These are phyloP conservation scores for Peromyscus melanophrys DNA, from an alignment of 2,797 vertebrate species.

Conservation along the genomic window DNA sequence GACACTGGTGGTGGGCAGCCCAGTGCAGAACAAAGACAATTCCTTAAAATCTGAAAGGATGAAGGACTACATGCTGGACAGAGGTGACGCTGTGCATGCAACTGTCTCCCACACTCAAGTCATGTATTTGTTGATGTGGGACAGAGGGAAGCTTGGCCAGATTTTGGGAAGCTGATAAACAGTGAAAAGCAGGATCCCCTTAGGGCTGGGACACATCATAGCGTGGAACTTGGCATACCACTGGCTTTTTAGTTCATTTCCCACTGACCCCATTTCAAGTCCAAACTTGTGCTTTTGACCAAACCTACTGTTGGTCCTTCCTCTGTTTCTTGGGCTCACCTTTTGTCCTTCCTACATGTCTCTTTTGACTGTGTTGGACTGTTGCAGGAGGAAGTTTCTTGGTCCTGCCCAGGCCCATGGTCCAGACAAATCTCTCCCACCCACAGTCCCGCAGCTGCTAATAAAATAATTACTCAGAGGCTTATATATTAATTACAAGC, in stretches of 20 bases:
- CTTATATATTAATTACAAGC: too few relatives aligned
- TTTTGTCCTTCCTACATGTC: not conserved
- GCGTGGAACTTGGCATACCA: not conserved
- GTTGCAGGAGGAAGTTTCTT: not conserved
- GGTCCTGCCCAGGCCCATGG: too few relatives aligned
- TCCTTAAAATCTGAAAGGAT: not conserved
- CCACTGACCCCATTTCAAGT: not conserved
- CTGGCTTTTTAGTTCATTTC: not conserved
- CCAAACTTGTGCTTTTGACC: conserved; percentile 9
- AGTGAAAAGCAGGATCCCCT: not conserved
- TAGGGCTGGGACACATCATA: not conserved
- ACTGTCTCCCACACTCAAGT: not conserved
- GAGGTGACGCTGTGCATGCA: not conserved
- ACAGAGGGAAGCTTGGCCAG: not conserved
- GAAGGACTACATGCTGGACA: not conserved
- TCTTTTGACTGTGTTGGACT: not conserved
- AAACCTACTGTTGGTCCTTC: not conserved
- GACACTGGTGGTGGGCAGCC: conserved; percentile 74
- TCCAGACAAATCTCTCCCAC: too few relatives aligned
- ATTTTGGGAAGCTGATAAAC: conserved; percentile 18
- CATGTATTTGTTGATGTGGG: not conserved
- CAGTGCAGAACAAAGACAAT: not conserved
- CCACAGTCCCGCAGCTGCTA: too few relatives aligned
- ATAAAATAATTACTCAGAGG: too few relatives aligned
- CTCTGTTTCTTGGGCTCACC: conserved; percentile 2